Evolutionary conservation across 2,113 vertebrate genomes (phyloP), one percentile per base, ranked within the genome.

Genomic region (Myxocyprinus asiaticus): DNA sequence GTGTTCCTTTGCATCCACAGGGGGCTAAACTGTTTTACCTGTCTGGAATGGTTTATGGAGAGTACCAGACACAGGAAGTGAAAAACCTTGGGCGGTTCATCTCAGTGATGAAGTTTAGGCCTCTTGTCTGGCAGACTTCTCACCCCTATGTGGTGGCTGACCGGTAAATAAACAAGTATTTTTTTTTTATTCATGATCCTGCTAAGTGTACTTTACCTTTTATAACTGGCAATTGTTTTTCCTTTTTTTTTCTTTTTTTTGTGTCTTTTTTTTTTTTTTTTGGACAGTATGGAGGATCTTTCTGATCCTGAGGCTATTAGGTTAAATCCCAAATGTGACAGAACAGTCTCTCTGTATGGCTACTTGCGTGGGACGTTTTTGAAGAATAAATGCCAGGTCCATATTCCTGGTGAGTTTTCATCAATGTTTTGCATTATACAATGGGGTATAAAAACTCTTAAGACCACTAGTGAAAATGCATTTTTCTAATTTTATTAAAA

Each of bases 21-120:
- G 95, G 95, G 85, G 95, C 95, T 48, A 96, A 96, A 81, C 90
- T 96, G 58, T 96, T 96, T 75, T 96, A 96, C 80, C 90, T 96
- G 47, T 96, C 95, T 45, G 95, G 95, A 9, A 97, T 98, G 96
- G 96, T 99, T 65, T 96, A 97, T 0, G 94, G 96, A 33, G 97
- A 99, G 64, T 99, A 99, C 87, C 98, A 98, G 90, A 96, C 92
- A 15, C 96, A 96, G 87, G 98, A 99, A 83, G 93, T 99, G 75
- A 97, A 95, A 86, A 99, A 99, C 83, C 92, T 99, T 8, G 97
- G 97, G 0, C 94, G 96, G 51, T 99, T 99, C 85, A 99, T 99
- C 87, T 97, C 96, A 0, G 96, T 33, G 22, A 33, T 98, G 95
- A 99, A 99, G 85, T 98, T 99, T 72, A 94, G 97, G 50, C 96